Base-by-base conservation (phyloP, 2,113 vertebrate species). In the Colinus virginianus region DNA sequence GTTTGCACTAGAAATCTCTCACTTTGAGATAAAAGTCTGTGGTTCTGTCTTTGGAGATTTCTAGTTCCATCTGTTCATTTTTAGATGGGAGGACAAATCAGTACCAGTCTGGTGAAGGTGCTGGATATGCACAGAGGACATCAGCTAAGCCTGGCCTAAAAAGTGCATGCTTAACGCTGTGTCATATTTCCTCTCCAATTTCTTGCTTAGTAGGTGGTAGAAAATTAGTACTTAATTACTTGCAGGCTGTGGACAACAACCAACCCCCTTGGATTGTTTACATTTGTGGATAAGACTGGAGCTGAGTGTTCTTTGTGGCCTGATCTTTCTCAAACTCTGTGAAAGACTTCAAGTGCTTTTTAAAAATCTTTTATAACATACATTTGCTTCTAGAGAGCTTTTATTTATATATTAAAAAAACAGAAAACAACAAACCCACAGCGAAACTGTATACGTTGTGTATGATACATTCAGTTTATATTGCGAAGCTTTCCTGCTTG, bases 161-260 rank as follows among this genome's bases (percentile, higher is more conserved):
- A 70, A 92, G 67, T n/a, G 40, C 89, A 43, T 83, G 11, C 49
- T 80, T 64, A 80, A 40, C 38, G 26, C 38, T 63, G 86, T 72
- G 75, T 87, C 32, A 0, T 56, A 30, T 90, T 95, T 85, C 70
- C 69, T 78, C 90, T 92, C 90, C 87, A 46, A 25, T 94, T 92
- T 74, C 70, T 93, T 12, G 10, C 96, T 95, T 77, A 19, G 90
- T 95, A 97, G 95, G 94, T 95, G 93, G 95, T 83, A 88, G 49
- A 67, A 64, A 97, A 94, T 95, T 90, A 91, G 78, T 83, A 74
- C 59, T 91, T 96, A 95, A 96, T 97, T 92, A 77, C 74, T 94
- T 94, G 67, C 94, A 95, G 95, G 88, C 93, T 85, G 55, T 51
- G 46, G 88, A 91, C 48, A 89, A 61, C 86, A 95, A 94, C 34